phyloP scores from a whole-genome alignment of 2,888 invertebrate genomes.

The Patella caerulea region DNA sequence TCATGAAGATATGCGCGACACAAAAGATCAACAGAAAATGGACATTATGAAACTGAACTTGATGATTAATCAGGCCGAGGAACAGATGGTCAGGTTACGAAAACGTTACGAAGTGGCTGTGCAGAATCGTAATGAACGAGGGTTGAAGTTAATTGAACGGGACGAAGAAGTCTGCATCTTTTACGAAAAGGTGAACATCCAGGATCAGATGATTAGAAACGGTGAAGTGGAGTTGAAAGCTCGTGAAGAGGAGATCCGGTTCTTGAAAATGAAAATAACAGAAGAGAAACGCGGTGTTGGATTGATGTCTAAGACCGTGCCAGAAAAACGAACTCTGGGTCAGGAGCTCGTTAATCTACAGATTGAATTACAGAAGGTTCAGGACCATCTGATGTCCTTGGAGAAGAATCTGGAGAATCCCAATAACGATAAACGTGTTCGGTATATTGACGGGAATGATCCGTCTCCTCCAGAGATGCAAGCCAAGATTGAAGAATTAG shows the following conservation, averaged over 20 bases:
- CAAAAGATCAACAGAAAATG: constrained; percentile 70
- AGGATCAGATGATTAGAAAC: constrained; percentile 70
- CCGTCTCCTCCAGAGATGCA: constrained; percentile 66
- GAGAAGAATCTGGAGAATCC: constrained; percentile 70
- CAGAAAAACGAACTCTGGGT: constrained; percentile 64
- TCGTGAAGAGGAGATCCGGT: constrained; percentile 70
- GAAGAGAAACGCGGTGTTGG: constrained; percentile 67
- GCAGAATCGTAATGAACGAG: constrained; percentile 70
- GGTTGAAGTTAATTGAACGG: constrained; percentile 70
- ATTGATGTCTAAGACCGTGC: constrained; percentile 62
- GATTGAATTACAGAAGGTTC: constrained; percentile 69
- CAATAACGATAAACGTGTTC: constrained; percentile 63
- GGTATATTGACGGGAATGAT: constrained; percentile 68
- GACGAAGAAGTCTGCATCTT: constrained; percentile 72
- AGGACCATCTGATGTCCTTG: constrained; percentile 69
- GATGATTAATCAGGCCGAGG: constrained; percentile 71
- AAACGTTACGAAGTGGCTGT: constrained; percentile 70
- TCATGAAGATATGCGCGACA: constrained; percentile 67
- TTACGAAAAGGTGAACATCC: constrained; percentile 71
- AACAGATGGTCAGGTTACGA: constrained; percentile 69
- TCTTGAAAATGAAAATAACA: constrained; percentile 64
- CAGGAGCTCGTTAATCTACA: constrained; percentile 68
- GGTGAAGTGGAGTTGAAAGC: constrained; percentile 69
- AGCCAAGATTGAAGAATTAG: constrained; percentile 70
- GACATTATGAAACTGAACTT: constrained; percentile 70